Base-by-base conservation (phyloP, 2,888 invertebrate genomes). In the Tipula confusa region DNA sequence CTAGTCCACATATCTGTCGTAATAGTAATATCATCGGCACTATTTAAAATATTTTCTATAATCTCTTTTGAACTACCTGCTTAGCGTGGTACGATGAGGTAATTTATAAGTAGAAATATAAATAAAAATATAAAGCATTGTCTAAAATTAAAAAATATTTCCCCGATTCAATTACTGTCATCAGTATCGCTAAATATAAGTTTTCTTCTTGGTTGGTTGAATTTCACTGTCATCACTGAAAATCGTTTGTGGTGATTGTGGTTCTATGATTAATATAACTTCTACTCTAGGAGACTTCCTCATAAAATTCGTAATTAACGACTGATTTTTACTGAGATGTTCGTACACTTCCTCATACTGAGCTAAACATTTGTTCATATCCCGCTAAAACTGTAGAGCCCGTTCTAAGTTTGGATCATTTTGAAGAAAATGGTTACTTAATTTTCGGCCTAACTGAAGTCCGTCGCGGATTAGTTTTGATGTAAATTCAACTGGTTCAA, bases 31-130 rank as follows among this genome's bases (percentile, higher is more conserved):
- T 28, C 31, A 3, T 33, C 79, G 6, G 81, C 7, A 6, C 18
- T 33, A 4, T 6, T 9, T 7, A 81, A 81, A 13, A 11, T 29
- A n/a, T 81, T 0, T 81, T 81, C 2, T 9, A 31, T 15, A 7
- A 1, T 33, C 13, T 4, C 36, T 24, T 1, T 24, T 1, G 33
- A 36, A 24, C 11, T 36, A 11, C 2, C 80, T 7, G 7, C 29
- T 80, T 83, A 87, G 84, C 82, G 84, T 86, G 85, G 86, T 86
- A 33, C 87, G 84, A 29, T 83, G 85, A 38, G 87, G 87, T 29
- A 87, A 84, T n/a, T n/a, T n/a, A n/a, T n/a, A n/a, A n/a, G n/a
- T n/a, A n/a, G n/a, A n/a, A n/a, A n/a, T n/a, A n/a, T n/a, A 31
- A 31, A 31, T 31, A 31, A 31, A 31, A 31, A 31, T 31, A 31